Base-by-base conservation (phyloP, 1,140 invertebrate species). In the Heliconius congener region DNA sequence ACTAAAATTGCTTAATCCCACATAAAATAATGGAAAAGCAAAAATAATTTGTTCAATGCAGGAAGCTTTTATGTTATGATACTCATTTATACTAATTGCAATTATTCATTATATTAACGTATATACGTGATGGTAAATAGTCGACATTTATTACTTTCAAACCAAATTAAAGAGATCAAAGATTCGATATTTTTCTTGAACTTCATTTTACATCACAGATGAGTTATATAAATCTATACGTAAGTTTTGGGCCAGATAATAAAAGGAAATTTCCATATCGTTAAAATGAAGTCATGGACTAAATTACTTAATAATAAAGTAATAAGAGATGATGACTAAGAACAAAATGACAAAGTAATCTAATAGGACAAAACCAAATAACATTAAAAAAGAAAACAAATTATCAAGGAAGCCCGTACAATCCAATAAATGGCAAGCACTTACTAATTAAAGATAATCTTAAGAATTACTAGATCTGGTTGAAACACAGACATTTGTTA, bases 401-500 rank as follows among this genome's bases (percentile, higher is more conserved):
- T 66, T 30, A 66, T 82, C 82, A 85, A 66, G 78, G 79, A 78
- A 84, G 82, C 79, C 50, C 82, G 85, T 87, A 91, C 90, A 91
- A 86, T 87, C 86, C 80, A 81, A 85, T 90, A 90, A 90, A 83
- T 89, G 88, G 87, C 91, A 92, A 91, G 90, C 87, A 81, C 89
- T 93, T 92, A 92, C 80, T 89, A 77, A 91, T 88, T 90, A 66
- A 90, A 85, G 83, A 86, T 85, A 89, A 86, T 87, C 88, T 91
- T 92, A 91, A 84, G 77, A 74, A 88, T 89, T 90, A 89, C 84
- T 86, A 92, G 92, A 88, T 91, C 91, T 82, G 92, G 86, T 92
- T 88, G 88, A 90, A 82, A 82, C 90, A 93, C 92, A 89, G 90
- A 93, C 92, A 93, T 94, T 93, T 93, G 79, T 82, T 86, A 84